Evolutionary conservation across 2,113 vertebrate species (phyloP).

Genomic region (Sinosuthora webbiana): DNA sequence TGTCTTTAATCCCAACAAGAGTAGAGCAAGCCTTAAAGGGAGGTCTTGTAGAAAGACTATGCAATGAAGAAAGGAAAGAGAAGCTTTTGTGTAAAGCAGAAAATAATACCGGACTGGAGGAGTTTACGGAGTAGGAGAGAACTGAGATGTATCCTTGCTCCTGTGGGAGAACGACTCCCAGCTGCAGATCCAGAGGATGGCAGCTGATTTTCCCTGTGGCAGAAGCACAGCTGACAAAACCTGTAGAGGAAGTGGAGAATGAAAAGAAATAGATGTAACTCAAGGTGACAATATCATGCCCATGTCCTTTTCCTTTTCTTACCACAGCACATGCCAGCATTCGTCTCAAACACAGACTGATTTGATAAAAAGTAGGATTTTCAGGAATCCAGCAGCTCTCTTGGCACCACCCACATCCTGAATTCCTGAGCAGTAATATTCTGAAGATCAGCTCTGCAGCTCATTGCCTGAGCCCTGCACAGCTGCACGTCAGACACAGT

Average conservation of each 20-base stretch:
- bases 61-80: background rate
- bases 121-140: background rate
- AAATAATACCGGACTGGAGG: background rate
- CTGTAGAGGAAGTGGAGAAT: background rate
- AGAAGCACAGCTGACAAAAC: background rate
- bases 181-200: background rate
- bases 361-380: background rate
- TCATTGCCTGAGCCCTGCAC: background rate
- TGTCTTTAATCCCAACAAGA: background rate
- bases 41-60: rapidly evolving
- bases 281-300: background rate
- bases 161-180: background rate
- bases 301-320: background rate
- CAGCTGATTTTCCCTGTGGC: background rate
- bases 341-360: background rate
- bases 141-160: background rate
- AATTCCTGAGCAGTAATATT: background rate
- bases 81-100: background rate
- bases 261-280: background rate
- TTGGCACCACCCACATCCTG: background rate
- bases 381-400: background rate
- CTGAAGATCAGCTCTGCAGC: background rate
- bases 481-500: background rate
- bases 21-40: background rate
- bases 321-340: rapidly evolving